A percentile compares a stretch with the other conserved stretches of the same genome.
These are phyloP conservation scores for Eremobia ochroleuca DNA, from an alignment of 2,888 invertebrate genomes.

Conservation along the genomic window DNA sequence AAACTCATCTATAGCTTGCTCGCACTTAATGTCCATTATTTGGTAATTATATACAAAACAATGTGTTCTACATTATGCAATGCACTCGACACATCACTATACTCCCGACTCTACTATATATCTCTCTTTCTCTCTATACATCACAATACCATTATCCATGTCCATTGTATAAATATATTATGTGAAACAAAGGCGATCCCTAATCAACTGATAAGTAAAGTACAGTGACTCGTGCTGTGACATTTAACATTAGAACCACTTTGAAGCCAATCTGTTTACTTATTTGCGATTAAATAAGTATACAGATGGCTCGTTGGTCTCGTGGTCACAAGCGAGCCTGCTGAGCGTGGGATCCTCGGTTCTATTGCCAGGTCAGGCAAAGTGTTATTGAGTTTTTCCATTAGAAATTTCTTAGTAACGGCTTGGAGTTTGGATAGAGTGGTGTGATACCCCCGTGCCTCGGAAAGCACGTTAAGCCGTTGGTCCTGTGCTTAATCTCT, in stretches of 20 bases:
- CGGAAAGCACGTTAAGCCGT: too few species aligned
- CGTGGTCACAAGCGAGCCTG: too few species aligned
- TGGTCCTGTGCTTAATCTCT: too few species aligned
- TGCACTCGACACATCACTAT: not conserved
- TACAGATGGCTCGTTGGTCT: too few species aligned
- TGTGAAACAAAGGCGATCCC: not conserved
- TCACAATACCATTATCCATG: not conserved
- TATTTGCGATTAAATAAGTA: not conserved
- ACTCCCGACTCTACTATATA: not conserved
- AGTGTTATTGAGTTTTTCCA: too few species aligned
- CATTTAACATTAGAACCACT: not conserved
- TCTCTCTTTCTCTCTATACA: not conserved
- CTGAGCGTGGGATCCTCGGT: too few species aligned
- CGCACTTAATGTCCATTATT: not conserved
- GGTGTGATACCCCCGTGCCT: too few species aligned
- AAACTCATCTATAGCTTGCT: not conserved
- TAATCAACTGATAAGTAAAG: constrained; percentile 6
- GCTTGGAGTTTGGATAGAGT: too few species aligned
- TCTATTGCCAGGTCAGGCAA: too few species aligned
- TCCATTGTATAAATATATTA: not conserved
- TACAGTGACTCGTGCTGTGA: not conserved
- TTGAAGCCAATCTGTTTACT: not conserved
- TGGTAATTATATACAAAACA: not conserved
- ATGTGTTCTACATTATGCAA: not conserved
- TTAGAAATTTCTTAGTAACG: too few species aligned